Evolutionary conservation across 2,113 vertebrate genomes (phyloP).

Genomic region (Amblyornis subalaris): DNA sequence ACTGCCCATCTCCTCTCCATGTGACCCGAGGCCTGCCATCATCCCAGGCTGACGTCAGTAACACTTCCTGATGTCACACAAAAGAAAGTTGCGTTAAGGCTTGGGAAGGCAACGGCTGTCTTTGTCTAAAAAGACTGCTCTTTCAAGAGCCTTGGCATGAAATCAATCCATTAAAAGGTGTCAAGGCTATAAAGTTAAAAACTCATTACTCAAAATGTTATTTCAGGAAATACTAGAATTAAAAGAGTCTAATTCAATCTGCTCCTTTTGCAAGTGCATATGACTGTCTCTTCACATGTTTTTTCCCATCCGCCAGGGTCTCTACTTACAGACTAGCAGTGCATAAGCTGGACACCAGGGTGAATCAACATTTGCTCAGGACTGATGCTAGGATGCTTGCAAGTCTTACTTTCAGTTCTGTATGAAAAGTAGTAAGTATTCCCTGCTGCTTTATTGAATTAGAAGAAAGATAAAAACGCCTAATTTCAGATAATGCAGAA

Average conservation of each 20-base stretch:
- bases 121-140: background rate
- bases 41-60: constrained; percentile 82
- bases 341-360: background rate
- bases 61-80: constrained; percentile 71
- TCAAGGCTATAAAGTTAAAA: background rate
- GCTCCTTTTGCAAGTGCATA: background rate
- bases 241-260: background rate
- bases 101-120: background rate
- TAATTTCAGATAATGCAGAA: background rate
- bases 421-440: background rate
- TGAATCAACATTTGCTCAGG: background rate
- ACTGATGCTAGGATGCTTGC: background rate
- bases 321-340: background rate
- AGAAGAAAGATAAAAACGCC: background rate
- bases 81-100: background rate
- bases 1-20: constrained; percentile 93
- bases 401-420: background rate
- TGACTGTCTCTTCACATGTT: background rate
- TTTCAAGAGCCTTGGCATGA: background rate
- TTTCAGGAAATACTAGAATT: background rate
- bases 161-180: background rate
- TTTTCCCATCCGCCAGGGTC: accelerated
- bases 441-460: background rate
- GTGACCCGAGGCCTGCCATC: constrained; percentile 81
- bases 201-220: background rate